Base-by-base conservation (phyloP, 2,797 vertebrate species). In the Ambastaia sidthimunki region DNA sequence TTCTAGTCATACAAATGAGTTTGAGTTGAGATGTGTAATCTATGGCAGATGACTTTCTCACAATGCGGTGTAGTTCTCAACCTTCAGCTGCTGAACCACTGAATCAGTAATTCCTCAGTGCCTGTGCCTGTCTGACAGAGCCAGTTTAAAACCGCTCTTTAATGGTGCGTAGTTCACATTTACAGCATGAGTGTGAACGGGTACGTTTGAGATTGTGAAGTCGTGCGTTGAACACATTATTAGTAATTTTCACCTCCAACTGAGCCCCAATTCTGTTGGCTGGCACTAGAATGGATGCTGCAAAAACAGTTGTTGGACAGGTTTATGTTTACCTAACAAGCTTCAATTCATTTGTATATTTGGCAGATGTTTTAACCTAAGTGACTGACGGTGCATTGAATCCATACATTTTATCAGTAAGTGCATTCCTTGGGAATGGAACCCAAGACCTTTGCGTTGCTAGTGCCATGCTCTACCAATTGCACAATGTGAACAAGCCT, bases 261-360 rank as follows among this genome's bases (percentile, higher is more conserved):
- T 87, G 90, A 83, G 65, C 81, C 84, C 85, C 87, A 55, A 10
- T 81, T 83, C 82, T 82, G 80, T 73, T 59, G 84, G 74, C 84
- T 88, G 86, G 89, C 89, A 86, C 86, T 88, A 87, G 85, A 90
- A 90, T 90, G 86, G 19, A 44, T 76, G 50, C 16, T 55, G 48
- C 34, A 7, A 41, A 23, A 66, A 66, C 62, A 76, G 47, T 31
- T 65, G 59, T 52, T 25, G 19, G 74, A 76, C 31, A 21, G 34
- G 16, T 41, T 41, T 41, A 47, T 77, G 65, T 69, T 77, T 55
- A 31, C 44, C 6, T 34, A 62, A 74, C 59, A 63, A 21, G 44
- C 34, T 59, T 10, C 2, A 7, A 10, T 76, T 65, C 3, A 16
- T 18, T 52, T 52, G 4, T 4, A 16, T 16, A 52, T 52, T 52